A percentile compares a stretch with the other conserved stretches of the same genome.
Evolutionary conservation across 2,888 invertebrate genomes (phyloP).

Genomic region (Philonicus albiceps): DNA sequence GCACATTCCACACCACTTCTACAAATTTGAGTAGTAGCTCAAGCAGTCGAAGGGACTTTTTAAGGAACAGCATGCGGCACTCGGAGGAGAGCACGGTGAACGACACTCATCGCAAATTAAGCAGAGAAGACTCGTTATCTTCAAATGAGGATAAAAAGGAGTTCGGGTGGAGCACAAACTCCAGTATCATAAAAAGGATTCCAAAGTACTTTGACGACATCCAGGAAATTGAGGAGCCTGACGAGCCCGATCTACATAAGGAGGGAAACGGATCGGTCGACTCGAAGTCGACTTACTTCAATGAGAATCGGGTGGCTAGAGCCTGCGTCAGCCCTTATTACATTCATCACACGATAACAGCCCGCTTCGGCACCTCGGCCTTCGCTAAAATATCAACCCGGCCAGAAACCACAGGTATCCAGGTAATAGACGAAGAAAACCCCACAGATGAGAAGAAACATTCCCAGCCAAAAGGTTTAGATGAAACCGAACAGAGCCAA

Average conservation of each 20-base stretch:
- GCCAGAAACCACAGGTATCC: neutral
- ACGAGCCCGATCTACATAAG: conserved; percentile 29
- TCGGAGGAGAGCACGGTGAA: neutral
- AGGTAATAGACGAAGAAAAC: neutral
- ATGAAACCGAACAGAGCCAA: neutral
- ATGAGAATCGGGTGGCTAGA: conserved; percentile 26
- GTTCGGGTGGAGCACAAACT: neutral
- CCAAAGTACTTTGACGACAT: conserved; percentile 45
- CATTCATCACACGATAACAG: conserved; percentile 14
- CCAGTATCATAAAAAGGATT: conserved; percentile 35
- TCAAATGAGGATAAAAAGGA: conserved; percentile 24
- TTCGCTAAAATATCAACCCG: neutral
- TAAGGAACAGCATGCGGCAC: conserved; percentile 38
- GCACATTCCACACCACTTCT: conserved; percentile 54
- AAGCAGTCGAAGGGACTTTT: conserved; percentile 48
- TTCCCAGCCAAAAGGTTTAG: neutral
- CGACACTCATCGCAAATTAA: neutral
- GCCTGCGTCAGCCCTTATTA: conserved; percentile 31
- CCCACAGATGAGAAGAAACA: neutral
- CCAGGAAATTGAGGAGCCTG: conserved; percentile 41
- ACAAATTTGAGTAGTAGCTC: conserved; percentile 53
- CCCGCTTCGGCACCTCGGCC: neutral
- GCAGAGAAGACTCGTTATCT: neutral
- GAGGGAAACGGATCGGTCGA: conserved; percentile 30
- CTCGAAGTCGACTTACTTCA: neutral